Evolutionary conservation across 2,888 invertebrate genomes (phyloP), one percentile per base, ranked within the genome.

Genomic region (Zootermopsis nevadensis): DNA sequence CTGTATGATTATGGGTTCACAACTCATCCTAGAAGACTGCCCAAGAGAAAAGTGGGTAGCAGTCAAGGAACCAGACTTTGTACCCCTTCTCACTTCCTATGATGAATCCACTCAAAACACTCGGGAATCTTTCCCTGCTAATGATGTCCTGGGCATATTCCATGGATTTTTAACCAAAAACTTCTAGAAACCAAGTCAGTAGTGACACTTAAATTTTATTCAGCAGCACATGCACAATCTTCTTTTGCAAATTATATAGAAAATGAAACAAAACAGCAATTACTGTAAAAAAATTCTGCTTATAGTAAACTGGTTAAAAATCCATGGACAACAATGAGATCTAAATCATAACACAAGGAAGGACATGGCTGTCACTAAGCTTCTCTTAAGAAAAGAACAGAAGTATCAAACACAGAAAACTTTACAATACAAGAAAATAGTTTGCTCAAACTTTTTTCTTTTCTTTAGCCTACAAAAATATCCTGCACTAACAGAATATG

Each of bases 391-490:
- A 48, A 72, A 69, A 66, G 60, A 74, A 77, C 30, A 27, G 31
- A 74, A 84, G 80, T 82, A 82, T 84, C 84, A 84, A 82, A 83
- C 81, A 81, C 67, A 83, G 60, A 80, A 79, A 83, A 79, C 74
- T 66, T 80, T 84, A 80, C 80, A 82, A 77, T 74, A 84, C 67
- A 82, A 83, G 76, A 83, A 81, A 66, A 83, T 60, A 10, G 31
- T 60, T 60, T 42, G 38, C 27, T 76, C 24, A n/a, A 42, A 8
- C 76, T 76, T 76, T 76, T 74, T n/a, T n/a, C n/a, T 35, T 42
- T 74, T 24, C 30, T 74, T 76, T 27, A 76, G 48, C 76, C 38
- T 76, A 76, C 31, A 76, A 74, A 76, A 76, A 76, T 76, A 76
- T 76, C 48, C 35, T 76, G 76, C 76, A 76, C 42, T 27, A 76